Conservation (phyloP, 1,140 invertebrate genomes). For the Manduca sexta region DNA sequence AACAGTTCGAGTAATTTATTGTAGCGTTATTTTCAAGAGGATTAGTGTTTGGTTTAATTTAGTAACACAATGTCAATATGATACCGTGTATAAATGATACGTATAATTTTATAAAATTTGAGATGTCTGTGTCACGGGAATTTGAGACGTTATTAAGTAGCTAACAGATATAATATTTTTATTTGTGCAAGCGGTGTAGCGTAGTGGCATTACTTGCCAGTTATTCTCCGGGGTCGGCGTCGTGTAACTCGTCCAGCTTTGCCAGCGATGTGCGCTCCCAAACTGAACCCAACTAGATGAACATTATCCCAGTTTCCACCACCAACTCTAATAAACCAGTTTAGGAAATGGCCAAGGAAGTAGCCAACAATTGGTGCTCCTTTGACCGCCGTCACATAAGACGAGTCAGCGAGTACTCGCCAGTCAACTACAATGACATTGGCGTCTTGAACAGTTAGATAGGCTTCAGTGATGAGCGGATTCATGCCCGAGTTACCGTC, state of each 20-base stretch:
- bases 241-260: constrained; percentile 73
- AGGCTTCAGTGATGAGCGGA: constrained; percentile 38
- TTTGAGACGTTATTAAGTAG: too few species aligned
- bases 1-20: too few species aligned
- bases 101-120: too few species aligned
- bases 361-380: constrained; percentile 62
- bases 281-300: constrained; percentile 90
- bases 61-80: too few species aligned
- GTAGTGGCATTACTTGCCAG: constrained; percentile 15
- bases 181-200: too few species aligned
- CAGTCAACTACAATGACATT: constrained; percentile 80
- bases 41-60: too few species aligned
- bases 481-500: constrained; percentile 33
- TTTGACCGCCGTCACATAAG: constrained; percentile 60
- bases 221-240: constrained; percentile 16
- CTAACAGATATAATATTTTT: not conserved
- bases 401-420: constrained; percentile 72
- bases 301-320: constrained; percentile 69
- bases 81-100: too few species aligned
- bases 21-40: too few species aligned
- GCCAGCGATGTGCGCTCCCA: constrained; percentile 91
- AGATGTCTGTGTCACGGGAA: too few species aligned
- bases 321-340: constrained; percentile 45
- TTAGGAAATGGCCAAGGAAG: constrained; percentile 56
- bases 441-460: constrained; percentile 60